These are phyloP conservation scores for Puntigrus tetrazona DNA, from an alignment of 2,113 vertebrate species.

Conservation along the genomic window DNA sequence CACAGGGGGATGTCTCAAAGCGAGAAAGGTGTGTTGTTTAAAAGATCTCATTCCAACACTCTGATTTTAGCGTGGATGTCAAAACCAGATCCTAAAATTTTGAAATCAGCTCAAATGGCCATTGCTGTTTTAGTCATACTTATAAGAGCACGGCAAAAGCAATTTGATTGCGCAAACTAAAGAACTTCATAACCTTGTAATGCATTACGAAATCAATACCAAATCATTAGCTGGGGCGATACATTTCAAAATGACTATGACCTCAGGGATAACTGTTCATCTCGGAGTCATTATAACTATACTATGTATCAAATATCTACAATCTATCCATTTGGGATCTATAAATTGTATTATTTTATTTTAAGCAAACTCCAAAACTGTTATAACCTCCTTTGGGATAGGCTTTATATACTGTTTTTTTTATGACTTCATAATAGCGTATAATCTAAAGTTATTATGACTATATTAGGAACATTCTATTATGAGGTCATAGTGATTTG, in stretches of 20 bases:
- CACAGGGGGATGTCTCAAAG: constrained; percentile 9
- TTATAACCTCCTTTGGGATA: not conserved
- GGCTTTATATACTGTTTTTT: not conserved
- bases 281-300: not conserved
- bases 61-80: not conserved
- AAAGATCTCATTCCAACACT: not conserved
- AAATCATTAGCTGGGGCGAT: not conserved
- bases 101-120: not conserved
- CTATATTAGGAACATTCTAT: not conserved
- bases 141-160: not conserved
- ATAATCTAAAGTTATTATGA: not conserved
- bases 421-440: not conserved
- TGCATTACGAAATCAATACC: not conserved
- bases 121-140: not conserved
- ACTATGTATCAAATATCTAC: not conserved
- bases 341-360: not conserved
- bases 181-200: not conserved
- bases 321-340: not conserved
- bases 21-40: constrained; percentile 5
- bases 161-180: not conserved
- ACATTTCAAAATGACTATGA: not conserved
- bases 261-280: not conserved
- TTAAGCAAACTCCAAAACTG: not conserved
- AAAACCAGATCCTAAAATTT: not conserved
- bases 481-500: not conserved